These are phyloP conservation scores for Chrysaora quinquecirrha DNA, from an alignment of 30 jellyfish, hydroid and myxozoan genomes.

Conservation along the genomic window DNA sequence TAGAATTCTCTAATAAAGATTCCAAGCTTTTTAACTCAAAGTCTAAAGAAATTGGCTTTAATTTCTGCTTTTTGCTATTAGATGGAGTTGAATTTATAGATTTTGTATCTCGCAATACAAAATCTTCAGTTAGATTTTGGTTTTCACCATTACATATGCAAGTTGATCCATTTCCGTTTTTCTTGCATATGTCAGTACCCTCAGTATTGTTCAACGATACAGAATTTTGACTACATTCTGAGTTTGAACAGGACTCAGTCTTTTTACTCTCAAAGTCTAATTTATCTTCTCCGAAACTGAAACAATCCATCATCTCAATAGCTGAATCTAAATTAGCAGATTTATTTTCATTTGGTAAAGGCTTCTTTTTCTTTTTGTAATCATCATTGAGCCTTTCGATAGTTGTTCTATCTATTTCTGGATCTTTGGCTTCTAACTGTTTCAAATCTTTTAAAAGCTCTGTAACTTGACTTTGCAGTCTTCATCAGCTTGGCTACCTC, in stretches of 20 bases:
- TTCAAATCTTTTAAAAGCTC: background rate
- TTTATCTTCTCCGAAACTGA: background rate
- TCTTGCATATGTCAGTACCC: background rate
- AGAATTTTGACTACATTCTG: background rate
- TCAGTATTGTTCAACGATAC: background rate
- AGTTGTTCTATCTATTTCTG: slow-evolving; percentile 1
- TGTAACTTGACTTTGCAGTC: background rate
- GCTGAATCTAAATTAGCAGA: background rate
- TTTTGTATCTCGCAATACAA: background rate
- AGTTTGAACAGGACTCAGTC: too few species aligned
- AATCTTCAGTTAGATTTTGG: background rate
- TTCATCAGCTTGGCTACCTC: background rate
- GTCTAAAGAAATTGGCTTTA: background rate
- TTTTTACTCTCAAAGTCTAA: too few species aligned
- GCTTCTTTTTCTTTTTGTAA: background rate
- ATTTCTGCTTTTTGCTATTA: background rate
- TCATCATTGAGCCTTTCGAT: background rate
- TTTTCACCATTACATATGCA: background rate
- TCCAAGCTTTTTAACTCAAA: background rate
- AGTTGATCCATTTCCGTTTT: background rate
- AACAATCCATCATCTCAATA: background rate
- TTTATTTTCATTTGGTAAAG: background rate
- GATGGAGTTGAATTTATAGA: background rate
- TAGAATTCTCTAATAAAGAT: background rate
- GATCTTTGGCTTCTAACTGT: background rate